Percentiles rank a stretch among this genome's conserved stretches.
Conservation (phyloP, 92 coral and sea anemone genomes). For the Paramuricea clavata region DNA sequence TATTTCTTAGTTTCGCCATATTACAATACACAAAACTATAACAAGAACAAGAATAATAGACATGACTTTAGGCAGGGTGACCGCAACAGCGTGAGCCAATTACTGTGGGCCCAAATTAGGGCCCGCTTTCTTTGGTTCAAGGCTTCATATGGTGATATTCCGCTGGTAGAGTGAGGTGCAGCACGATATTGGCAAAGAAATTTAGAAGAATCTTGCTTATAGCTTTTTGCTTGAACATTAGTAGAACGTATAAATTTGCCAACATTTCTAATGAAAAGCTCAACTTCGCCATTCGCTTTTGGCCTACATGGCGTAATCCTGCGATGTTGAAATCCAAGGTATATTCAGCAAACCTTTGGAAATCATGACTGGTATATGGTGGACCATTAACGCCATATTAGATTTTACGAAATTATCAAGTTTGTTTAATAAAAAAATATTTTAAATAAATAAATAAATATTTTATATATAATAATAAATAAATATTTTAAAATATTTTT, state of each 20-base stretch:
- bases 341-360: slow-evolving; percentile 33
- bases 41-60: too few species aligned
- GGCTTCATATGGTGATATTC: slow-evolving; percentile 39
- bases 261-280: slow-evolving; percentile 39
- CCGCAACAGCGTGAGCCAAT: too few species aligned
- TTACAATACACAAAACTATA: too few species aligned
- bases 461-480: too few species aligned
- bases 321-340: slow-evolving; percentile 51
- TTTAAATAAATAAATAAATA: too few species aligned
- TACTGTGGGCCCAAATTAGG: too few species aligned
- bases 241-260: slow-evolving; percentile 12
- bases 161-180: slow-evolving; percentile 44
- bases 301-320: slow-evolving; percentile 54
- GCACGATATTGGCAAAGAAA: slow-evolving; percentile 61
- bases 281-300: slow-evolving; percentile 48
- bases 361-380: slow-evolving; percentile 42
- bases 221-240: slow-evolving; percentile 26
- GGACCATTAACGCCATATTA: slow-evolving; percentile 59
- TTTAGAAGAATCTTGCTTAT: slow-evolving; percentile 40
- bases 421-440: too few species aligned
- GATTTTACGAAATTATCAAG: too few species aligned
- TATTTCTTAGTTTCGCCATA: too few species aligned
- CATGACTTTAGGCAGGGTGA: too few species aligned
- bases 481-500: too few species aligned
- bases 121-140: not conserved